Conservation (phyloP, 1,140 invertebrate genomes). For the Melanaphis sacchari region DNA sequence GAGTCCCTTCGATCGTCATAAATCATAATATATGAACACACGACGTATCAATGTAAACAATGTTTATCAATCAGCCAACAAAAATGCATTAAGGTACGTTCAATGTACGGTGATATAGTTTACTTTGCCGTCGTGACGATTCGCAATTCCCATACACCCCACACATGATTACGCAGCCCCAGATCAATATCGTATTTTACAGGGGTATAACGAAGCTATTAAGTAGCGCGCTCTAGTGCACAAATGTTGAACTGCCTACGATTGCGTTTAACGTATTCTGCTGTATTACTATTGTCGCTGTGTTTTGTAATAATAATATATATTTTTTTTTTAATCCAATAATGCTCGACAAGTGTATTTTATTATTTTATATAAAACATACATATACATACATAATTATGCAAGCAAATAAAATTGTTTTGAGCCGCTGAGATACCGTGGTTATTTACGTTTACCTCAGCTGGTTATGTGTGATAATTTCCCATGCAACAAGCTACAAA, state of each 20-base stretch:
- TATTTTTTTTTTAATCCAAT: not conserved
- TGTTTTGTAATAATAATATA: not conserved
- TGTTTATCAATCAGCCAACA: not conserved
- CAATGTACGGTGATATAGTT: not conserved
- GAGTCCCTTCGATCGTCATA: not conserved
- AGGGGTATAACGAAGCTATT: not conserved
- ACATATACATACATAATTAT: not conserved
- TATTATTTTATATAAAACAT: not conserved
- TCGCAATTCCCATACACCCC: not conserved
- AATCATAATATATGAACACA: not conserved
- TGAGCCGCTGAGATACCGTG: not conserved
- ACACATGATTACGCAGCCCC: not conserved
- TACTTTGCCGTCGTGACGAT: not conserved
- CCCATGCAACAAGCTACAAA: not conserved
- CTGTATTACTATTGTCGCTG: not conserved
- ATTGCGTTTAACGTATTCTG: not conserved
- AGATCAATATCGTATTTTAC: not conserved
- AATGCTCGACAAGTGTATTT: not conserved
- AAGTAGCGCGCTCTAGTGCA: not conserved
- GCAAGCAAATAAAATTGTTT: not conserved
- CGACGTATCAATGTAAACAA: not conserved
- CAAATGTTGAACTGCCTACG: not conserved
- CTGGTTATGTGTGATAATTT: not conserved
- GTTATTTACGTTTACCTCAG: not conserved
- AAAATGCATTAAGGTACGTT: not conserved